Percentiles rank a stretch among this genome's conserved stretches.
Conservation (phyloP, 1,140 invertebrate species). For the Liolophura sinensis region DNA sequence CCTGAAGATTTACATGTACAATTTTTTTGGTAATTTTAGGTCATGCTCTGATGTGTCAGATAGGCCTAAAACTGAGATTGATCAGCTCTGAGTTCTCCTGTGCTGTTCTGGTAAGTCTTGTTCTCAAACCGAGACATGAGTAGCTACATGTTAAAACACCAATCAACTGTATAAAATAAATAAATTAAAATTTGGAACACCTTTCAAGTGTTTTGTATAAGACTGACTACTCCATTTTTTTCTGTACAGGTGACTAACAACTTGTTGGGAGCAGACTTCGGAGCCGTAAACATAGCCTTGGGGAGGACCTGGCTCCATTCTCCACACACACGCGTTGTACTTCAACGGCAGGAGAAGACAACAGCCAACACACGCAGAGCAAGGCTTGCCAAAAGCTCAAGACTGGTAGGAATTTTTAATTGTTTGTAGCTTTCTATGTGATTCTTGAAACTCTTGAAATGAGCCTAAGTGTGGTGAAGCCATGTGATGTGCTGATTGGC, state of each 20-base stretch:
- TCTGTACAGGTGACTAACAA: slow-evolving; percentile 40
- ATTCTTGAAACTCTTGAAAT: too few relatives aligned
- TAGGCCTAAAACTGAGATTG: slow-evolving; percentile 33
- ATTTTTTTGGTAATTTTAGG: slow-evolving; percentile 23
- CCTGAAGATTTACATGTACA: too few relatives aligned
- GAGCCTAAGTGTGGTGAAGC: too few relatives aligned
- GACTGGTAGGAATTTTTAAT: slow-evolving; percentile 16
- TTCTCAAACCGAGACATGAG: neutral
- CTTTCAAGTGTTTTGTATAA: neutral
- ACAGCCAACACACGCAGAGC: slow-evolving; percentile 10
- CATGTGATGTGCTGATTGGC: too few relatives aligned
- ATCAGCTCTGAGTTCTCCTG: slow-evolving; percentile 37
- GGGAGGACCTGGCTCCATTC: slow-evolving; percentile 38
- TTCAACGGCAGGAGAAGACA: slow-evolving; percentile 10
- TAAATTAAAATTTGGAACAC: too few relatives aligned
- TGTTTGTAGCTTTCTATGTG: too few relatives aligned
- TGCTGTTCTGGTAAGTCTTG: slow-evolving; percentile 34
- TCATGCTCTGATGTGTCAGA: slow-evolving; percentile 31
- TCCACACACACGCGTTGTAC: slow-evolving; percentile 32
- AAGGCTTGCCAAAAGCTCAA: slow-evolving; percentile 27
- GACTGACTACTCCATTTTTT: neutral
- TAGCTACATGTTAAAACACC: too few relatives aligned
- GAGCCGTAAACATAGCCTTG: slow-evolving; percentile 20
- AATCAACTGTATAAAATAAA: too few relatives aligned
- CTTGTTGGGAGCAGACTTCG: slow-evolving; percentile 24